Evolutionary conservation across 2,888 invertebrate genomes (phyloP).

Genomic region (Clitarchus hookeri): DNA sequence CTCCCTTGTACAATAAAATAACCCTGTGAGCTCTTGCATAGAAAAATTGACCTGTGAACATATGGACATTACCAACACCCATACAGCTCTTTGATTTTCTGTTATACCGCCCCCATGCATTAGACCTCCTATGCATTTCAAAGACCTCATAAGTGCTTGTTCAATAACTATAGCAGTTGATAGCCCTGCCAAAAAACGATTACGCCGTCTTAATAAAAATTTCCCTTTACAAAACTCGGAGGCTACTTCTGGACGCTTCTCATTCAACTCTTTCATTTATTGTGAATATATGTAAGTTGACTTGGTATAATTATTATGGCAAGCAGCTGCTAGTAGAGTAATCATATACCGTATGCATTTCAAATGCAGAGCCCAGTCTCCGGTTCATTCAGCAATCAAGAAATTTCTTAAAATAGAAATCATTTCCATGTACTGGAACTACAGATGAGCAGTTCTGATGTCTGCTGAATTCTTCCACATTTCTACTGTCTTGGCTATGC

Average conservation of each 20-base stretch:
- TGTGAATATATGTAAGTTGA: not conserved
- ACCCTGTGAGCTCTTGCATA: constrained; percentile 4
- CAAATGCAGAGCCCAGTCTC: constrained; percentile 16
- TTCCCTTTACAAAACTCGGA: not conserved
- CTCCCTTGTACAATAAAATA: not conserved
- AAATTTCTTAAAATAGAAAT: constrained; percentile 20
- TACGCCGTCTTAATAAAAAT: not conserved
- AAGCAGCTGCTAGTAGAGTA: not conserved
- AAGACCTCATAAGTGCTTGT: not conserved
- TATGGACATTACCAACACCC: constrained; percentile 16
- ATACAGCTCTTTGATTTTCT: constrained; percentile 24
- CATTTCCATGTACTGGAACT: constrained; percentile 16
- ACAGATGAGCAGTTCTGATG: not conserved
- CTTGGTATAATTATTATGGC: not conserved
- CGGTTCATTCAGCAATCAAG: not conserved
- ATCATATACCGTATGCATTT: not conserved
- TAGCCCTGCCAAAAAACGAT: not conserved
- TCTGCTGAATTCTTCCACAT: constrained; percentile 18
- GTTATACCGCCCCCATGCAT: not conserved
- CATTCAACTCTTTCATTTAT: constrained; percentile 11
- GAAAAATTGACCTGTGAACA: constrained; percentile 10
- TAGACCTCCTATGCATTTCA: constrained; percentile 22
- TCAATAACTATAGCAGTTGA: not conserved
- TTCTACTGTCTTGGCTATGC: constrained; percentile 17
- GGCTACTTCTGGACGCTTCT: constrained; percentile 25